These are phyloP conservation scores for Apaloderma vittatum DNA, from an alignment of 2,113 vertebrate species.

Conservation along the genomic window DNA sequence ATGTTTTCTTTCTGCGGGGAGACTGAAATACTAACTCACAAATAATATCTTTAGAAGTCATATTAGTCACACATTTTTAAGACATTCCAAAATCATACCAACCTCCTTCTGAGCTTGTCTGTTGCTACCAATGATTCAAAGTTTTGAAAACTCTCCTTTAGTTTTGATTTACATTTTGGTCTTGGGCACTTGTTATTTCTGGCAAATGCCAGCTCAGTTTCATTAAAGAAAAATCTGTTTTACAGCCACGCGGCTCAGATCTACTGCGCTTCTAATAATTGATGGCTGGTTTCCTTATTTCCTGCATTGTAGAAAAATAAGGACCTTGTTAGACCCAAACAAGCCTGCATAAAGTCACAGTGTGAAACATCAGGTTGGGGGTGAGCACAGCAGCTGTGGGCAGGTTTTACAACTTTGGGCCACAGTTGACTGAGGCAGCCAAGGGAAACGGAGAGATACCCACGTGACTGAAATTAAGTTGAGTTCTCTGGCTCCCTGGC, in stretches of 20 bases:
- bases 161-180: slow-evolving; percentile 85
- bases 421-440: neutral
- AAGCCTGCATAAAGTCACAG: slow-evolving; percentile 75
- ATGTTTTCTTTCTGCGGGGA: slow-evolving; percentile 74
- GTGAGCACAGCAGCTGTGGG: slow-evolving; percentile 47
- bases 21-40: slow-evolving; percentile 73
- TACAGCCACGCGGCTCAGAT: slow-evolving; percentile 65
- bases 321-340: slow-evolving; percentile 75
- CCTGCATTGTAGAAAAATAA: slow-evolving; percentile 78
- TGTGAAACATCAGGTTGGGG: slow-evolving; percentile 65
- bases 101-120: slow-evolving; percentile 71
- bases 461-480: slow-evolving; percentile 45
- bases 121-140: slow-evolving; percentile 81
- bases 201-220: slow-evolving; percentile 79
- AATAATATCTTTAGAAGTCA: slow-evolving; percentile 81
- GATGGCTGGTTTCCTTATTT: slow-evolving; percentile 78
- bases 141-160: slow-evolving; percentile 79
- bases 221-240: slow-evolving; percentile 87
- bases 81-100: slow-evolving; percentile 82
- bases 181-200: slow-evolving; percentile 87
- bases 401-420: slow-evolving; percentile 46
- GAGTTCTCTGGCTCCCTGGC: slow-evolving; percentile 43
- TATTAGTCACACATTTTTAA: slow-evolving; percentile 91
- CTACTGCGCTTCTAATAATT: slow-evolving; percentile 72
- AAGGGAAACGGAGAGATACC: slow-evolving; percentile 43